Evolutionary conservation across 2,113 vertebrate species (phyloP), one percentile per base, ranked within the genome.

Genomic region (Ptychochromis oligacanthus): DNA sequence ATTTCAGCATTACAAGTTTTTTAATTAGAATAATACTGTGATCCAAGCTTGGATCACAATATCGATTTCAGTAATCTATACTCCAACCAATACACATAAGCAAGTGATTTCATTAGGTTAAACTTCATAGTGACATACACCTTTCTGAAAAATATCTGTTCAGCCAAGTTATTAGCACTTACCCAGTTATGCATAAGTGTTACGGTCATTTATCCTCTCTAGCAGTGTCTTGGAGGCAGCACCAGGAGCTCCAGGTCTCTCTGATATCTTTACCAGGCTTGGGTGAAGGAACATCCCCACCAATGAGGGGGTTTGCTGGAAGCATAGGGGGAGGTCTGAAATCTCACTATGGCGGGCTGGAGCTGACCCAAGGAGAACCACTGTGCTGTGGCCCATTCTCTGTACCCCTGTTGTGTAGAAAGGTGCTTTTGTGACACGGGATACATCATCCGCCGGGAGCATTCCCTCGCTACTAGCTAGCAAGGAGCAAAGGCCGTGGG

Each of bases 371-470:
- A 91, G 92, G 86, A 93, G 91, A 94, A 95, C 87, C 93, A 91
- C 82, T 90, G 88, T 87, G 93, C 86, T 87, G 93, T 92, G 92
- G 93, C 79, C 90, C 89, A 76, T 89, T 93, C 91, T 95, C 94
- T 95, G 91, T 93, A 91, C 75, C 89, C 92, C 89, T 91, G 92
- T 93, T 95, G 93, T 95, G 93, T 93, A 91, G 90, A 94, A 94
- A 94, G 89, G 91, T 88, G 94, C 94, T 95, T 95, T 96, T 96
- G 96, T 96, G 95, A 95, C 94, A 96, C 24, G 87, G 85, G 95
- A 96, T 94, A 94, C 94, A 93, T 88, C 83, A 56, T 74, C 88
- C 78, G 74, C 86, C 83, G 79, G 88, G 85, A 95, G 90, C 92
- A 92, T 82, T 89, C 89, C 87, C 81, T 92, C 77, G 54, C 88